phyloP scores from a whole-genome alignment of 2,888 invertebrate species.

The Phrixothrix hirtus region DNA sequence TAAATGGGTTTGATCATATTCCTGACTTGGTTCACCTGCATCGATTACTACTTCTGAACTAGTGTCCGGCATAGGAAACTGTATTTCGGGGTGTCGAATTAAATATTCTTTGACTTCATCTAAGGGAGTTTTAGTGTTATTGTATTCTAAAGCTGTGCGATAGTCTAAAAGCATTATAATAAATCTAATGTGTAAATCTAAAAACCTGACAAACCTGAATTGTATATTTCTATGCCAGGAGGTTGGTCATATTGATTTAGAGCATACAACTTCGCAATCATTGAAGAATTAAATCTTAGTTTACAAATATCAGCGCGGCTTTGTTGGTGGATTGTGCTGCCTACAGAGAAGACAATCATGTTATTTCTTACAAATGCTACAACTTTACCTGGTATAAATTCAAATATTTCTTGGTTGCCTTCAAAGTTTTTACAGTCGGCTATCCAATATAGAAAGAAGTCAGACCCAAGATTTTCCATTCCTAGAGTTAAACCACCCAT shows the following conservation, averaged over 20 bases:
- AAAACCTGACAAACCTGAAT: slow-evolving; percentile 61
- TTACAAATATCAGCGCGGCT: slow-evolving; percentile 65
- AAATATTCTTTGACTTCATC: slow-evolving; percentile 49
- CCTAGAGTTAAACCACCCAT: slow-evolving; percentile 63
- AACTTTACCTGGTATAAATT: slow-evolving; percentile 54
- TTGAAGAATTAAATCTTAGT: slow-evolving; percentile 70
- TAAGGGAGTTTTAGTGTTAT: slow-evolving; percentile 44
- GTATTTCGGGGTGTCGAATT: slow-evolving; percentile 44
- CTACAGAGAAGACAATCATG: slow-evolving; percentile 10
- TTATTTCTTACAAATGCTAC: too few relatives aligned
- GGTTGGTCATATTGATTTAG: slow-evolving; percentile 67
- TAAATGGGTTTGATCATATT: slow-evolving; percentile 16
- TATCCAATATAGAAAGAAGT: slow-evolving; percentile 79
- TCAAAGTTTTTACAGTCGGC: slow-evolving; percentile 64
- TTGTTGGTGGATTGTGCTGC: slow-evolving; percentile 36
- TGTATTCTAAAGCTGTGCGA: slow-evolving; percentile 45
- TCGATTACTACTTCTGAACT: slow-evolving; percentile 3
- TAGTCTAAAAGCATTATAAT: slow-evolving; percentile 39
- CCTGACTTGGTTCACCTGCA: slow-evolving; percentile 1
- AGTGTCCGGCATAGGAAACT: slow-evolving; percentile 9
- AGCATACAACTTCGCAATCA: slow-evolving; percentile 68
- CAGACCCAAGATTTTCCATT: slow-evolving; percentile 68
- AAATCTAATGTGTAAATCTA: background rate
- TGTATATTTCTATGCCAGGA: slow-evolving; percentile 74
- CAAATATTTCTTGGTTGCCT: slow-evolving; percentile 59